phyloP scores from a whole-genome alignment of 2,113 vertebrate species.

The Tragelaphus strepsiceros region DNA sequence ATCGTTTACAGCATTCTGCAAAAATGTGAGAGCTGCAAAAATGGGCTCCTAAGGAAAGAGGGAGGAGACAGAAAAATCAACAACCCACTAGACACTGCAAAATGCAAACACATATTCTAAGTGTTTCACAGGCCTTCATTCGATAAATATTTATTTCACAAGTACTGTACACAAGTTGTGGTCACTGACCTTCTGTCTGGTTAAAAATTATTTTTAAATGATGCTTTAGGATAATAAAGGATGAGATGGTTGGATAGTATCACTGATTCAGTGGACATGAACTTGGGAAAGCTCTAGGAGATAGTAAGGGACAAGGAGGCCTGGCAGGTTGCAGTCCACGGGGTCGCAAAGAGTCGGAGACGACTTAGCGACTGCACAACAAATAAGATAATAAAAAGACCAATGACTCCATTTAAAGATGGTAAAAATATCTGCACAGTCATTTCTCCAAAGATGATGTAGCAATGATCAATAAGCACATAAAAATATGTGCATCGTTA shows the following conservation, averaged over 20 bases:
- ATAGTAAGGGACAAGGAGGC: background rate
- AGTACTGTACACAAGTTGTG: background rate
- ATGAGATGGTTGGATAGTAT: background rate
- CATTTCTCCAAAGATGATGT: background rate
- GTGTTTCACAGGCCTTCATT: background rate
- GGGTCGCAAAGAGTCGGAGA: background rate
- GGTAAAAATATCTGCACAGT: background rate
- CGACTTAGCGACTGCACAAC: background rate
- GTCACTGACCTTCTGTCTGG: background rate
- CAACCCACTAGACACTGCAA: background rate
- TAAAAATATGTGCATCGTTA: background rate
- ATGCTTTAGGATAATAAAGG: background rate
- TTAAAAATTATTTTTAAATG: background rate
- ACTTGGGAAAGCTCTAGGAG: background rate
- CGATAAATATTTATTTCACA: background rate
- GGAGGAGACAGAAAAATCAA: background rate
- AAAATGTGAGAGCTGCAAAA: conserved; percentile 39
- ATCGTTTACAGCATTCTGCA: conserved; percentile 59
- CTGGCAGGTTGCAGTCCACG: background rate
- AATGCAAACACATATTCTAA: background rate
- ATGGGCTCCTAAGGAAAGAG: conserved; percentile 60
- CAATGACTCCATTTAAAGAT: background rate
- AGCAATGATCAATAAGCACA: background rate
- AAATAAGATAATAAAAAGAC: background rate
- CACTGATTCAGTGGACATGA: background rate